Evolutionary conservation across 92 coral and sea anemone genomes (phyloP).

Genomic region (Heliopora coerulea): DNA sequence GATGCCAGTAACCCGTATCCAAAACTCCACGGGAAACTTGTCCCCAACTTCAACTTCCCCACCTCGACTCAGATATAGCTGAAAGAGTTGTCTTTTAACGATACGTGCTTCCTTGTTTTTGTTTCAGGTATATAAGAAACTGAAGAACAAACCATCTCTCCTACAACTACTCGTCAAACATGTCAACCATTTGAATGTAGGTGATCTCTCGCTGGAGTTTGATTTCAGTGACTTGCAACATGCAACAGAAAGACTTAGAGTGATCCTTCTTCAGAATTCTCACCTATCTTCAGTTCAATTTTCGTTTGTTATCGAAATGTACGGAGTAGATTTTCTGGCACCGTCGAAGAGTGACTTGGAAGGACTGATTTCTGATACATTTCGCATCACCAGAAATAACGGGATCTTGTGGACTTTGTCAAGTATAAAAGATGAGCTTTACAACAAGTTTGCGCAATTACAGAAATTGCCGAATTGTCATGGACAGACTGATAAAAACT

Average conservation of each 20-base stretch:
- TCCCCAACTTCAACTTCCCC: no score
- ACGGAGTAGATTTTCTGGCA: constrained; percentile 13
- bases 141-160: constrained; percentile 35
- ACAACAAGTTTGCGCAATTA: background rate
- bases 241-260: constrained; percentile 23
- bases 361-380: constrained; percentile 5
- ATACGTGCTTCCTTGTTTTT: background rate
- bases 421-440: constrained; percentile 26
- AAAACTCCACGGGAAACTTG: no score
- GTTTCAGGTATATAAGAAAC: constrained; percentile 27
- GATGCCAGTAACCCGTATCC: no score
- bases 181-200: background rate
- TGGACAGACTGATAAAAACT: background rate
- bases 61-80: no score
- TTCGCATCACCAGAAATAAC: constrained; percentile 13
- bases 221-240: constrained; percentile 5
- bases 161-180: constrained; percentile 6
- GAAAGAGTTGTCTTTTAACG: no score
- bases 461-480: background rate
- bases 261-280: constrained; percentile 17
- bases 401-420: constrained; percentile 31
- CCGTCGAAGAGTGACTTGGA: constrained; percentile 11
- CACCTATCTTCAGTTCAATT: constrained; percentile 37
- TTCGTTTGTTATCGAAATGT: constrained; percentile 29
- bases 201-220: background rate